Base-by-base conservation (phyloP, 2,113 vertebrate genomes). In the Scolopax mira region DNA sequence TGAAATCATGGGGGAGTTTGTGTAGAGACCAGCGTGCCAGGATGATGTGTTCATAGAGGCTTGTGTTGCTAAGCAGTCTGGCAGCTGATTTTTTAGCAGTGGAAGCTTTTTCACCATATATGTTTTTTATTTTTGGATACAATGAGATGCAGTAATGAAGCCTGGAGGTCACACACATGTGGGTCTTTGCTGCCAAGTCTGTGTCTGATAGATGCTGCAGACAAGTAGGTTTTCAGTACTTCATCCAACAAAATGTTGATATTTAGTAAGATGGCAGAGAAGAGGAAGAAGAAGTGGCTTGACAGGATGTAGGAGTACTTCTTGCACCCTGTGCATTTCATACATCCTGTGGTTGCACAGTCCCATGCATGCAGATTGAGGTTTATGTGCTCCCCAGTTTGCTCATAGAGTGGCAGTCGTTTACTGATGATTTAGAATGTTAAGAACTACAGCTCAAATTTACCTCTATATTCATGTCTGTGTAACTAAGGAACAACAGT, bases 41-140 rank as follows among this genome's bases (percentile, higher is more conserved):
- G 35, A 27, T 9, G 35, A 90, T 77, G 85, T 62, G 79, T 88
- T 94, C 74, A 42, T 49, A 60, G n/a, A 35, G 42, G 23, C 67
- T 69, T 44, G 69, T 69, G 86, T 81, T 96, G 89, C 93, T 96
- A 88, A 92, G 94, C 88, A 83, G 54, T 66, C 39, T 27, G 80
- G 64, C 64, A 88, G 77, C 73, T 94, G 72, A 33, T 67, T 81
- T 86, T 65, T 80, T 66, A 85, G 31, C 88, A 73, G 77, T 4
- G 4, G 41, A 57, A 89, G 41, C 22, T 79, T 81, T 81, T 77
- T 79, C 80, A 55, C 2, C 0, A 42, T 64, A 19, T 39, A 18
- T 67, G 11, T 44, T 92, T 95, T 93, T 89, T 42, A 33, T 85
- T 84, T 41, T 60, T 65, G 58, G 31, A 57, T 58, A 62, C 42